These are phyloP conservation scores for Cromileptes altivelis DNA, from an alignment of 2,113 vertebrate species.

Conservation along the genomic window DNA sequence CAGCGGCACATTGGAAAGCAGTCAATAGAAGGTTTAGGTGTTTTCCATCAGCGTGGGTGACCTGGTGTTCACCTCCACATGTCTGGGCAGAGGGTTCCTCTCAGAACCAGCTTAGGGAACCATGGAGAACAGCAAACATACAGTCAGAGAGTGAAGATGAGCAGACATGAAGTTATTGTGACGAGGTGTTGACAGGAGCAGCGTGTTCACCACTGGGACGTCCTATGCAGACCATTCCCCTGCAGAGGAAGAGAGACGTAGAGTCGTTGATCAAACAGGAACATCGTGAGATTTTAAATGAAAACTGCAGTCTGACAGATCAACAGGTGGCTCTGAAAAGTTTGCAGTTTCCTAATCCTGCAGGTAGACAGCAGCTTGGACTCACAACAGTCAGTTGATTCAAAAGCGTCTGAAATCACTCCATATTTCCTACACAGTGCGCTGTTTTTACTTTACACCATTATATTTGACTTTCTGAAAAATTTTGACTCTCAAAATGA, in stretches of 20 bases:
- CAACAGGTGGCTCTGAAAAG: background rate
- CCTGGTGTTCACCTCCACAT: background rate
- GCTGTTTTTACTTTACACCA: too few species aligned
- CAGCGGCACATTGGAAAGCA: background rate
- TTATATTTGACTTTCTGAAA: too few species aligned
- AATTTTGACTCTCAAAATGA: too few species aligned
- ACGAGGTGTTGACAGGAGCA: rapidly evolving
- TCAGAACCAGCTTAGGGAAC: conserved; percentile 64
- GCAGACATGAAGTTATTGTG: conserved; percentile 1
- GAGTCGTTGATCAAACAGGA: background rate
- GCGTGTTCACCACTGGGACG: conserved; percentile 66
- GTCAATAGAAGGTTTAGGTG: conserved; percentile 46
- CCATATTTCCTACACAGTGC: too few species aligned
- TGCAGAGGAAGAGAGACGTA: conserved; percentile 6
- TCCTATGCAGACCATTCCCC: conserved; percentile 57
- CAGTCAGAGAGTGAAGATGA: conserved; percentile 36
- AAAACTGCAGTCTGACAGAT: background rate
- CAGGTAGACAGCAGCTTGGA: background rate
- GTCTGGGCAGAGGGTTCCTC: conserved; percentile 35
- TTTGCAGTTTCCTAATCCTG: background rate
- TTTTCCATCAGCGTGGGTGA: conserved; percentile 3
- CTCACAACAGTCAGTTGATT: background rate
- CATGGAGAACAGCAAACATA: conserved; percentile 22
- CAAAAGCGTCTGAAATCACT: background rate
- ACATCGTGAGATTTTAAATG: background rate